phyloP scores from a whole-genome alignment of 1,140 invertebrate species.

The Cyphomyrmex costatus region DNA sequence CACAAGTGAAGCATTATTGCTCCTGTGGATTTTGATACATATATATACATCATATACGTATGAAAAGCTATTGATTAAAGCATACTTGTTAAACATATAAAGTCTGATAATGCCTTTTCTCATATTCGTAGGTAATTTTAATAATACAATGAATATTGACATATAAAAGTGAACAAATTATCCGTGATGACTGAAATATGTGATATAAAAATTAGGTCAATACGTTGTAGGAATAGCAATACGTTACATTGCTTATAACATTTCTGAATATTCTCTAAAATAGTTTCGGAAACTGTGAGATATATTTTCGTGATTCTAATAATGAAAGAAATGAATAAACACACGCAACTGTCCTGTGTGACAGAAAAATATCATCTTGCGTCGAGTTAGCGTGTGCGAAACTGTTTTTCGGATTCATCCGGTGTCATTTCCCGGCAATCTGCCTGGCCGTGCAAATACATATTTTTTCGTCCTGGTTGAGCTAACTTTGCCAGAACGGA shows the following conservation, averaged over 20 bases:
- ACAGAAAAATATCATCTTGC: slow-evolving; percentile 55
- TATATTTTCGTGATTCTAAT: slow-evolving; percentile 7
- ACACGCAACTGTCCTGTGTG: not conserved
- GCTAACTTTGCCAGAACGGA: slow-evolving; percentile 48
- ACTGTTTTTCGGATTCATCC: slow-evolving; percentile 55
- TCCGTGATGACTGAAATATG: not conserved
- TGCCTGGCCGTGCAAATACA: slow-evolving; percentile 48
- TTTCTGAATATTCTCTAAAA: not conserved
- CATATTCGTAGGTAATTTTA: not conserved
- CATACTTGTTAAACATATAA: slow-evolving; percentile 36
- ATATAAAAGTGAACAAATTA: not conserved
- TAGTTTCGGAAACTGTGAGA: not conserved
- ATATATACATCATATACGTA: too few relatives aligned
- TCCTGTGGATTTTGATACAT: slow-evolving; percentile 29
- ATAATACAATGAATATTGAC: not conserved
- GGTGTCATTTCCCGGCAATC: slow-evolving; percentile 48
- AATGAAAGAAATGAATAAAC: slow-evolving; percentile 52
- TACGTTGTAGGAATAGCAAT: not conserved
- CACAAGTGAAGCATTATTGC: slow-evolving; percentile 37
- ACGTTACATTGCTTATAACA: not conserved
- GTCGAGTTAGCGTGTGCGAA: slow-evolving; percentile 21
- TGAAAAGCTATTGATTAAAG: slow-evolving; percentile 46
- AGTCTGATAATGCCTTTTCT: not conserved
- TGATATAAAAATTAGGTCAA: not conserved
- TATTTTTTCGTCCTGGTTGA: slow-evolving; percentile 51